A percentile compares a stretch with the other conserved stretches of the same genome.
Conservation (phyloP, 2,888 invertebrate genomes). For the Caradrina clavipalpis region DNA sequence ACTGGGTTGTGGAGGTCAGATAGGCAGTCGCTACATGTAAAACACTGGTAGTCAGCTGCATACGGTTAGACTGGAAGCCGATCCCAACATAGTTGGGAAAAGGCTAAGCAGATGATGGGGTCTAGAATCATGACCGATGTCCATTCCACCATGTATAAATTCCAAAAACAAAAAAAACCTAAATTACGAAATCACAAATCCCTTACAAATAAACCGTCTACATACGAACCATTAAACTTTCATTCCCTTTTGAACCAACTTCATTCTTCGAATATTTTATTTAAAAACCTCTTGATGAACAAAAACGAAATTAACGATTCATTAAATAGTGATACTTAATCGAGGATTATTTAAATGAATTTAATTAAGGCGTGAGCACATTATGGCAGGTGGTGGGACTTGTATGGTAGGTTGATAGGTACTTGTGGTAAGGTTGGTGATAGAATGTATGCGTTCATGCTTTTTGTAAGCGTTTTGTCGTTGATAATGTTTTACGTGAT, state of each 20-base stretch:
- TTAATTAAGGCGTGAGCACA: slow-evolving; percentile 58
- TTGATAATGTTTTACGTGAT: not conserved
- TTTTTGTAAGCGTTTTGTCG: not conserved
- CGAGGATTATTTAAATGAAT: slow-evolving; percentile 63
- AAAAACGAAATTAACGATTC: slow-evolving; percentile 62
- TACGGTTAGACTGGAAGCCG: too few species aligned
- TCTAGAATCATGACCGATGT: too few species aligned
- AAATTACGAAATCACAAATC: not conserved
- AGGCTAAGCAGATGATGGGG: too few species aligned
- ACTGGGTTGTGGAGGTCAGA: too few species aligned
- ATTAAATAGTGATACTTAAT: slow-evolving; percentile 56
- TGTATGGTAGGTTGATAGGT: slow-evolving; percentile 50
- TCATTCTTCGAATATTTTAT: slow-evolving; percentile 17
- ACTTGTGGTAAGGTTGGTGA: slow-evolving; percentile 6
- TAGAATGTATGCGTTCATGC: slow-evolving; percentile 3
- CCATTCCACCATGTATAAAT: too few species aligned
- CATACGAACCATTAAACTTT: slow-evolving; percentile 16
- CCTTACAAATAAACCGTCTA: not conserved
- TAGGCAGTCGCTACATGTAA: too few species aligned
- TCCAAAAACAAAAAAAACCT: not conserved
- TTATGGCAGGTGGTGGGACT: slow-evolving; percentile 50
- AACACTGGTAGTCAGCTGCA: too few species aligned
- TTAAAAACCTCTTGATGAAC: slow-evolving; percentile 34
- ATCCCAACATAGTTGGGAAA: too few species aligned
- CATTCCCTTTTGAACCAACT: slow-evolving; percentile 10